Evolutionary conservation across 2,888 invertebrate species (phyloP).

Genomic region (Sympetrum striolatum): DNA sequence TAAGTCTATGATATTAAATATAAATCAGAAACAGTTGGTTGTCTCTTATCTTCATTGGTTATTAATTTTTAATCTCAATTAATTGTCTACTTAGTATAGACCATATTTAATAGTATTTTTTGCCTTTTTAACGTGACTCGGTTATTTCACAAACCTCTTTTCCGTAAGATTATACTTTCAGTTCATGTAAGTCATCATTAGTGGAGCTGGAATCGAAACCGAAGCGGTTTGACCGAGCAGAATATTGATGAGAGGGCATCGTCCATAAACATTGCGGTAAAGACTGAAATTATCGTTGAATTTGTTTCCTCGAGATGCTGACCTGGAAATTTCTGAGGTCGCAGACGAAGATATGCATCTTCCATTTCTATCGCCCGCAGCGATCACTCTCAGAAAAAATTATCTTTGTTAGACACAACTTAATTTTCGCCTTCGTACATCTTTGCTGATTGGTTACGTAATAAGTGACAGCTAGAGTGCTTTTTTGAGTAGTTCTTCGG

Average conservation of each 20-base stretch:
- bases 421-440: neutral
- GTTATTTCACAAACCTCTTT: too few species aligned
- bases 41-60: too few species aligned
- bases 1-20: too few species aligned
- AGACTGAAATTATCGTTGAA: neutral
- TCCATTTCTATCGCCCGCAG: neutral
- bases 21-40: too few species aligned
- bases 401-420: neutral
- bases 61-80: too few species aligned
- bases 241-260: neutral
- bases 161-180: too few species aligned
- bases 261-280: neutral
- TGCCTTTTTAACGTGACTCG: too few species aligned
- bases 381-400: neutral
- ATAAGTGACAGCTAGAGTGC: neutral
- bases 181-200: too few species aligned
- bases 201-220: neutral
- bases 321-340: neutral
- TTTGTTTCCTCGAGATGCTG: neutral
- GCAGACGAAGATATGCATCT: neutral
- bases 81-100: too few species aligned
- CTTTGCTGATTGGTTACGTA: neutral
- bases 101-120: too few species aligned
- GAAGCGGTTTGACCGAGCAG: neutral
- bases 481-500: too few species aligned